A percentile compares a stretch with the other conserved stretches of the same genome.
Conservation (phyloP, 2,797 vertebrate genomes). For the Gastrophryne carolinensis region DNA sequence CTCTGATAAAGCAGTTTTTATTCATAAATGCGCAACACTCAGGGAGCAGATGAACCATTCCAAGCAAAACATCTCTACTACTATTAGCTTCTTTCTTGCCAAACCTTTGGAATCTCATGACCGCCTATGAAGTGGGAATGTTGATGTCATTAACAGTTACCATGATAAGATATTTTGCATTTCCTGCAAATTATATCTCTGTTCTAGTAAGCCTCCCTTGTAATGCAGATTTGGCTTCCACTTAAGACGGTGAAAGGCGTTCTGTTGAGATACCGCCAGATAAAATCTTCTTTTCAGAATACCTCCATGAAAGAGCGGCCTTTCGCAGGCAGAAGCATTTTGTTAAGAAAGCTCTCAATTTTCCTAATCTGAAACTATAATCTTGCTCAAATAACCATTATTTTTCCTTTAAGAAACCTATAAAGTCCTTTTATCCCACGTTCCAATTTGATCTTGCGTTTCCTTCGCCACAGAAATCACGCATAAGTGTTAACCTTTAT, state of each 20-base stretch:
- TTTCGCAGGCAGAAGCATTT: slow-evolving; percentile 61
- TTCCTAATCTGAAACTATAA: slow-evolving; percentile 65
- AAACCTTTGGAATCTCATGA: slow-evolving; percentile 1
- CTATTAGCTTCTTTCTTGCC: background rate
- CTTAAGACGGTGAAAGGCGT: slow-evolving; percentile 60
- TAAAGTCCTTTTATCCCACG: slow-evolving; percentile 58
- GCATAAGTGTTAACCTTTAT: slow-evolving; percentile 39
- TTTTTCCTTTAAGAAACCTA: slow-evolving; percentile 61
- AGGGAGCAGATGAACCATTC: background rate
- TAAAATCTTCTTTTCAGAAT: slow-evolving; percentile 64
- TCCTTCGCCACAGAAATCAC: slow-evolving; percentile 43
- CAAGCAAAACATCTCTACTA: background rate
- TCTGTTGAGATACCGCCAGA: slow-evolving; percentile 60
- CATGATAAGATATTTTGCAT: slow-evolving; percentile 52
- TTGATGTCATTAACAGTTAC: slow-evolving; percentile 44
- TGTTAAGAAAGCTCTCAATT: slow-evolving; percentile 63
- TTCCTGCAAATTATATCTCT: slow-evolving; percentile 56
- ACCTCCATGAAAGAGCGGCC: slow-evolving; percentile 61
- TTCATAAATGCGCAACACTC: background rate
- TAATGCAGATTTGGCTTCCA: slow-evolving; percentile 62
- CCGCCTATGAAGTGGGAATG: slow-evolving; percentile 25
- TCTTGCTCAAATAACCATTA: slow-evolving; percentile 65
- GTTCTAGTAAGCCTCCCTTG: slow-evolving; percentile 60
- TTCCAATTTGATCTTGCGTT: slow-evolving; percentile 62
- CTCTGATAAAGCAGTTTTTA: too few relatives aligned